Base-by-base conservation (phyloP, 2,113 vertebrate genomes). In the Ptilorrhoa leucosticta region DNA sequence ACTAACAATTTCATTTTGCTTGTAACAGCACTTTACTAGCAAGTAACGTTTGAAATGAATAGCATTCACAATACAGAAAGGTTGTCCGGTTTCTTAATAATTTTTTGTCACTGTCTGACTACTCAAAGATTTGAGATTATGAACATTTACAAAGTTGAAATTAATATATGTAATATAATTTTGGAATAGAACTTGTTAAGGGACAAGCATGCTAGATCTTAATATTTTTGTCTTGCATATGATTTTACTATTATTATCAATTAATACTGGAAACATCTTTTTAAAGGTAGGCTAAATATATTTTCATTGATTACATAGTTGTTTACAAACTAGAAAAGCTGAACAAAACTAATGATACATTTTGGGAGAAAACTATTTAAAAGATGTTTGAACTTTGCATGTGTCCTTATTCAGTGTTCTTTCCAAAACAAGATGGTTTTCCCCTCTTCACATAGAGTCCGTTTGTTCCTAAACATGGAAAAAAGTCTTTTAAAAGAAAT, bases 201-300 rank as follows among this genome's bases (percentile, higher is more conserved):
- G 87, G 92, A 87, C 69, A 95, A 96, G 92, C 89, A 93, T 96
- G 93, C 54, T 87, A 92, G 81, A 95, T 87, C 89, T 77, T 96
- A 94, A 79, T 95, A 93, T 96, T 97, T 97, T 97, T 90, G 87
- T 83, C 95, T 96, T 90, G 92, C 64, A 83, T 96, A 97, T 96
- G 90, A 82, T 96, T 97, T 97, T 97, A 94, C 71, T 97, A 91
- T 85, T 91, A 92, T 57, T 89, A 83, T 79, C 80, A 80, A 85
- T 90, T 86, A 94, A 79, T 96, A 96, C 80, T 87, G 65, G 79
- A 87, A 84, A 72, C 68, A 51, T 94, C 94, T 94, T 97, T 95
- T 95, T 97, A 88, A 94, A 88, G 40, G 51, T 95, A 94, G 94
- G 93, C 83, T 93, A 94, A 97, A 96, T 93, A 94, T 92, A 90